A percentile compares a stretch with the other conserved stretches of the same genome.
Evolutionary conservation across 2,113 vertebrate genomes (phyloP).

Genomic region (human (Homo sapiens)): DNA sequence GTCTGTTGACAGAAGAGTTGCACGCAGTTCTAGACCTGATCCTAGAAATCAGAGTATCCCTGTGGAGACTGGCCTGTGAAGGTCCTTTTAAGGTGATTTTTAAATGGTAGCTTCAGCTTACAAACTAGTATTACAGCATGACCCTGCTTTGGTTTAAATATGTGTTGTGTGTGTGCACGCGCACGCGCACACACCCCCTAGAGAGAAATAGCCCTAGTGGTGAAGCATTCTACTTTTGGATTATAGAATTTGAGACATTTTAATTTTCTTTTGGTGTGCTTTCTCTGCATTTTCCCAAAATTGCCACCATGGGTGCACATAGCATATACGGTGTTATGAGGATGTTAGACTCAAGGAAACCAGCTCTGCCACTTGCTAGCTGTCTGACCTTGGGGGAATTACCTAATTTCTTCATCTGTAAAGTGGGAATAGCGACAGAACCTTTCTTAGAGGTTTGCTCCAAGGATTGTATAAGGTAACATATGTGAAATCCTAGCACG

Average conservation of each 20-base stretch:
- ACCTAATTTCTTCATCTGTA: neutral
- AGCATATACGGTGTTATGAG: neutral
- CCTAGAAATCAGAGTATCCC: conserved; percentile 28
- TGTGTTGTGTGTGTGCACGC: fast-evolving
- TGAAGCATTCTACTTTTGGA: neutral
- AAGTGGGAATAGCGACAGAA: neutral
- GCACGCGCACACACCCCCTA: neutral
- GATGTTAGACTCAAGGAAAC: neutral
- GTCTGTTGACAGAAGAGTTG: neutral
- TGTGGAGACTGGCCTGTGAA: conserved; percentile 11
- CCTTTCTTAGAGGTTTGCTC: neutral
- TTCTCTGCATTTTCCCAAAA: neutral
- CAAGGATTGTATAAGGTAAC: neutral
- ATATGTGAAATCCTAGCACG: fast-evolving
- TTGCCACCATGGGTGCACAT: neutral
- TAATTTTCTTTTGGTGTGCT: neutral
- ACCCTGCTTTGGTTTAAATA: conserved; percentile 3
- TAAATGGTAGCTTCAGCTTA: conserved; percentile 45
- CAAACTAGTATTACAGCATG: neutral
- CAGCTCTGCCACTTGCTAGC: no score
- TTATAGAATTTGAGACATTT: neutral
- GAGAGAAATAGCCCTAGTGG: neutral
- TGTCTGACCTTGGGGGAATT: neutral
- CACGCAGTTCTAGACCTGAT: neutral
- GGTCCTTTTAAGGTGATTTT: conserved; percentile 69